A percentile compares a stretch with the other conserved stretches of the same genome.
Conservation (phyloP, 2,888 invertebrate species). For the Tipula helvola region DNA sequence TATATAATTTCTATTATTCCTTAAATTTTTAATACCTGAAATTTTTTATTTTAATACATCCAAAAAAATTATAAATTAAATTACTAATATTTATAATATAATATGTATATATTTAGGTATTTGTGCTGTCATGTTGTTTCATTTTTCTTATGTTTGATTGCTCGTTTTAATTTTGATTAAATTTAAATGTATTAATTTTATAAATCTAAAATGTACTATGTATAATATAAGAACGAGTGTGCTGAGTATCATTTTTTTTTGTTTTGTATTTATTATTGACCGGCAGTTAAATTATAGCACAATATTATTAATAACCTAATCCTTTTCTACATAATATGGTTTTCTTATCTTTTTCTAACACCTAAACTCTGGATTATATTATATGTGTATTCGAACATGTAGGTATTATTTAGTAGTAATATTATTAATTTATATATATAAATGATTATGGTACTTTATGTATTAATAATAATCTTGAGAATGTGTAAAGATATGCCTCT, state of each 20-base stretch:
- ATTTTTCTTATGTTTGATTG: not conserved
- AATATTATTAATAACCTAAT: not conserved
- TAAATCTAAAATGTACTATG: not conserved
- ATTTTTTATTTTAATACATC: not conserved
- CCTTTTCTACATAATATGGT: not conserved
- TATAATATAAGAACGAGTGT: not conserved
- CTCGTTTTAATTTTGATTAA: not conserved
- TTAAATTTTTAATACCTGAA: not conserved
- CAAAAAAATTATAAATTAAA: not conserved
- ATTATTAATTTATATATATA: not conserved
- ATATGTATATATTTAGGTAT: not conserved
- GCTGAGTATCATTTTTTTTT: not conserved
- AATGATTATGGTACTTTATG: not conserved
- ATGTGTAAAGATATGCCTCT: slow-evolving; percentile 4
- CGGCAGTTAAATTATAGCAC: not conserved
- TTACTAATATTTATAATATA: not conserved
- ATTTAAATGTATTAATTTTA: not conserved
- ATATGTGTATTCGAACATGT: not conserved
- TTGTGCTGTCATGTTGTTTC: not conserved
- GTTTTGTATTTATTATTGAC: not conserved
- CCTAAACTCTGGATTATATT: not conserved
- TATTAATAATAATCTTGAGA: not conserved
- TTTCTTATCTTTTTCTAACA: not conserved
- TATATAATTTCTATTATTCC: not conserved
- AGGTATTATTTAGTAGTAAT: not conserved